Evolutionary conservation across 2,888 invertebrate genomes (phyloP).

Genomic region (Nemurella pictetii): DNA sequence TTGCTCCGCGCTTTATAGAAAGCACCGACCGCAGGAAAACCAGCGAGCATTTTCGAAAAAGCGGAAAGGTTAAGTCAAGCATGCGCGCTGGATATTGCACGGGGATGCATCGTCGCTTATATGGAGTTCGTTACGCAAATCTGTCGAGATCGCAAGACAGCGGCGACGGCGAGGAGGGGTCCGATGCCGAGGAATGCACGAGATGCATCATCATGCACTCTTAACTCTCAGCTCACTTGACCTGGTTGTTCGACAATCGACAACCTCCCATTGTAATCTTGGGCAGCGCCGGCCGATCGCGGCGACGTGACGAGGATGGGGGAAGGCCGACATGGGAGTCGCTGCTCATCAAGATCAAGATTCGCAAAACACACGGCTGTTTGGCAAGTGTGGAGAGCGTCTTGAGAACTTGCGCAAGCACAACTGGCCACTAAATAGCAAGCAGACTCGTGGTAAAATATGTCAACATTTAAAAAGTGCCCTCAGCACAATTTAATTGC

Average conservation of each 20-base stretch:
- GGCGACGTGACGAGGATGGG: neutral
- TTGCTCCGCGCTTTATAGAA: too few relatives aligned
- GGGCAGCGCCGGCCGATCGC: neutral
- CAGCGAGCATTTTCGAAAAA: too few relatives aligned
- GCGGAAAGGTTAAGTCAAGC: neutral
- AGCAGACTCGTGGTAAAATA: too few relatives aligned
- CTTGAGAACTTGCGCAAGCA: too few relatives aligned
- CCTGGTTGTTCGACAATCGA: neutral
- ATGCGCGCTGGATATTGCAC: neutral
- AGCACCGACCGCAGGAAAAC: too few relatives aligned
- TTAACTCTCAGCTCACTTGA: neutral
- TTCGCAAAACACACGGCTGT: too few relatives aligned
- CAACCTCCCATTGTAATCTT: neutral
- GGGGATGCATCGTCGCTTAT: neutral
- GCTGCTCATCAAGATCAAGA: too few relatives aligned
- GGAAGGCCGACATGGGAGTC: neutral
- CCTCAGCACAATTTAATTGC: too few relatives aligned
- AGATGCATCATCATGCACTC: neutral
- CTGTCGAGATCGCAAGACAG: neutral
- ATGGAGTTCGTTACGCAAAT: neutral
- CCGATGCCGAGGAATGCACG: neutral
- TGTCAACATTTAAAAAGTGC: too few relatives aligned
- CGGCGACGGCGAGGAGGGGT: neutral
- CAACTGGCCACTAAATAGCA: too few relatives aligned
- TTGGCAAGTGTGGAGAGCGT: too few relatives aligned